A percentile compares a stretch with the other conserved stretches of the same genome.
These are phyloP conservation scores for Sylvilagus bachmani DNA, from an alignment of 2,113 vertebrate species.

Conservation along the genomic window DNA sequence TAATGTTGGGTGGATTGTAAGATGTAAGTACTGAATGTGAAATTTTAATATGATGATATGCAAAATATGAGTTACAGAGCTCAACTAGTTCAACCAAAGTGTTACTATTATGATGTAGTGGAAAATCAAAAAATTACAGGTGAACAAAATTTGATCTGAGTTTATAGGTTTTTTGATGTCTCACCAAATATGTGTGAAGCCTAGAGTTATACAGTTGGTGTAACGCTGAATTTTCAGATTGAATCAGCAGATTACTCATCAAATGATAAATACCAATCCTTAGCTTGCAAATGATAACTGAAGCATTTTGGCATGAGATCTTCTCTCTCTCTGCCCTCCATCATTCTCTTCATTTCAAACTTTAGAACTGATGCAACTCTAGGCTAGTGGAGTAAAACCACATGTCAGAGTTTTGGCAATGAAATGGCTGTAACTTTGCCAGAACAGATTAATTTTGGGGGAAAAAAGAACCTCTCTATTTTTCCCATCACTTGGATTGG, in stretches of 20 bases:
- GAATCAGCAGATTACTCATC: neutral
- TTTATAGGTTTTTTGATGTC: conserved; percentile 15
- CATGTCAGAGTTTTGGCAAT: neutral
- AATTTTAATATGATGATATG: conserved; percentile 20
- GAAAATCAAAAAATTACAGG: conserved; percentile 52
- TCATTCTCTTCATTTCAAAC: neutral
- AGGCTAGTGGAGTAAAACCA: neutral
- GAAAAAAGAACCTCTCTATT: neutral
- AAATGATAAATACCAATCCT: neutral
- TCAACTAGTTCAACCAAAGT: conserved; percentile 44
- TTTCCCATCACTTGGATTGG: neutral
- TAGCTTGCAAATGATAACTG: neutral
- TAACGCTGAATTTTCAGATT: neutral
- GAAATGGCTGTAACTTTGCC: neutral
- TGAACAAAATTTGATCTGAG: conserved; percentile 1
- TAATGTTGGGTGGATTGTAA: neutral
- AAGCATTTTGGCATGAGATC: neutral
- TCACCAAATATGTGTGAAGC: neutral
- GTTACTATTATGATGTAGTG: conserved; percentile 11
- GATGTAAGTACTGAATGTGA: conserved; percentile 33
- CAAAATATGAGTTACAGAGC: conserved; percentile 49
- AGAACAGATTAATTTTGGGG: neutral
- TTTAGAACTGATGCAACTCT: conserved; percentile 1
- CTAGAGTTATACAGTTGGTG: neutral
- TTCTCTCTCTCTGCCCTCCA: neutral